Base-by-base conservation (phyloP, 64 coral and sea anemone genomes). In the Actinia tenebrosa region DNA sequence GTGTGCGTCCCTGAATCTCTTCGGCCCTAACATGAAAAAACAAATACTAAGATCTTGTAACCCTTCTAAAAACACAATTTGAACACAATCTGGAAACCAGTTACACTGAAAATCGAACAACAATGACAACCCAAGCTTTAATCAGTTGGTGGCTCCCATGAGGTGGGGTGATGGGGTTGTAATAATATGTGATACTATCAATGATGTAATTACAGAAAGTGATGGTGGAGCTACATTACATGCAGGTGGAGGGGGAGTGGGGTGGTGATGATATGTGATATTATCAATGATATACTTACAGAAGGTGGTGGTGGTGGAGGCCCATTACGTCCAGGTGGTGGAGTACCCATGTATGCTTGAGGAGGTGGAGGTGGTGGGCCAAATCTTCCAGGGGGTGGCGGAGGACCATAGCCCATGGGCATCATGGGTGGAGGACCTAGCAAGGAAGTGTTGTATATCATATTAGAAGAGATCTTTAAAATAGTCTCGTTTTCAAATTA, bases 321-420 rank as follows among this genome's bases (percentile, higher is more conserved):
- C 7, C 79, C 79, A 81, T 81, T 81, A 14, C 79, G 79, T 22
- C 3, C 50, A 18, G 79, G 79, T 50, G 79, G 79, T 50, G 79
- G 79, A 81, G 79, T 45, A 37, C 79, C 79, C 79, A 81, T 81
- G 46, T 50, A 50, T 2, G 22, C 79, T 15, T 45, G 79, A 10
- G 79, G 69, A n/a, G 79, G 69, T 42, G 45, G 79, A 81, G 46
- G 79, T 7, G 79, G 83, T 85, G 83, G 83, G n/a, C 83, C 83
- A 45, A 20, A 85, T 85, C 83, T 56, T 26, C 83, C 83, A 64
- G 54, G 54, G 8, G 60, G 83, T 60, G 83, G 83, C 42, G 83
- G 78, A 44, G 50, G 42, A 6, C 83, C 83, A 30, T 43, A 64
- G 2, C 79, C 79, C 79, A 81, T 47, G 3, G 60, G 83, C 58